These are phyloP conservation scores for Coregonus suidteri DNA, from an alignment of 2,797 vertebrate species.

Conservation along the genomic window DNA sequence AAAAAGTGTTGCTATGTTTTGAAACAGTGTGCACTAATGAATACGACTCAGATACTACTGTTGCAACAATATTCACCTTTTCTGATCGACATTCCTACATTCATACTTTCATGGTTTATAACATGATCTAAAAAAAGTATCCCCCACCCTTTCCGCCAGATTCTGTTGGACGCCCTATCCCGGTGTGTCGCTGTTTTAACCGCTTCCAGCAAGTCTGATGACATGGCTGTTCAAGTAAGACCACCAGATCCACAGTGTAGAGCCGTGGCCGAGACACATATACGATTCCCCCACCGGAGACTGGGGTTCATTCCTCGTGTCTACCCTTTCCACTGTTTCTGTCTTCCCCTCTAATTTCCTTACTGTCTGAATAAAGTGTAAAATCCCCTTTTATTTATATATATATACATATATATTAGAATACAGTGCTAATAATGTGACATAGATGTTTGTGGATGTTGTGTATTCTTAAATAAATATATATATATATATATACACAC, in stretches of 20 bases:
- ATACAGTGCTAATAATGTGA: too few relatives aligned
- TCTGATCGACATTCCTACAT: not conserved
- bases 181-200: conserved; percentile 94
- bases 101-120: conserved; percentile 1
- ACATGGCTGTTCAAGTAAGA: conserved; percentile 95
- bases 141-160: conserved; percentile 66
- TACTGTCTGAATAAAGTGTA: too few relatives aligned
- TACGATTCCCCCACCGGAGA: too few relatives aligned
- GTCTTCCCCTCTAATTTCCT: too few relatives aligned
- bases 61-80: not conserved
- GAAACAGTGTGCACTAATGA: not conserved
- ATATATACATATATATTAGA: too few relatives aligned
- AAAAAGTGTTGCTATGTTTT: not conserved
- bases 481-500: not conserved
- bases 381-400: too few relatives aligned
- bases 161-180: conserved; percentile 90
- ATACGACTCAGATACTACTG: not conserved
- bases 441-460: too few relatives aligned
- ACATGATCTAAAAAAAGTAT: not conserved
- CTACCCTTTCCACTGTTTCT: too few relatives aligned
- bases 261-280: not conserved
- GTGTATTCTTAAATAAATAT: not conserved
- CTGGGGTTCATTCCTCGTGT: too few relatives aligned
- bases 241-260: not conserved
- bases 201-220: conserved; percentile 88